These are phyloP conservation scores for Pangasius macronema DNA, from an alignment of 2,797 vertebrate species.

Conservation along the genomic window DNA sequence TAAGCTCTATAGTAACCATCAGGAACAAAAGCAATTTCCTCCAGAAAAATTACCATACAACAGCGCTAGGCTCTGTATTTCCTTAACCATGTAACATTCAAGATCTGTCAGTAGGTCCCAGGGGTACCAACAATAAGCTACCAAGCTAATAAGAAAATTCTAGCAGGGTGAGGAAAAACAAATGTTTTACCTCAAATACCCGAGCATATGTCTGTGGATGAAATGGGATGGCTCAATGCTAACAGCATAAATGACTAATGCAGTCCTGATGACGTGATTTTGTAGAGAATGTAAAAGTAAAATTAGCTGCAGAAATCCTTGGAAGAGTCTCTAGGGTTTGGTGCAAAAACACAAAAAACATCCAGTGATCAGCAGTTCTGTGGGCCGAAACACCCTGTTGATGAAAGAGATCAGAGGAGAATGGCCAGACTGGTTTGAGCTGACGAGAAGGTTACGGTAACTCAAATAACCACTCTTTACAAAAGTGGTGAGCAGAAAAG, in stretches of 20 bases:
- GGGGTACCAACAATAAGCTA: not conserved
- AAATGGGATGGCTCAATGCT: not conserved
- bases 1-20: not conserved
- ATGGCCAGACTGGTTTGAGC: not conserved
- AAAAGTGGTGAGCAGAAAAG: not conserved
- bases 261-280: not conserved
- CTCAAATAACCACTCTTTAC: not conserved
- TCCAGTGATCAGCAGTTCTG: not conserved
- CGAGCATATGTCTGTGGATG: not conserved
- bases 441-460: not conserved
- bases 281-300: not conserved
- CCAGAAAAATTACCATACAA: not conserved
- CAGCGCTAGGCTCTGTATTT: not conserved
- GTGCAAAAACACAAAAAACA: not conserved
- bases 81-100: not conserved
- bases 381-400: not conserved
- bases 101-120: not conserved
- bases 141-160: not conserved
- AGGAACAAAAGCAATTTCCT: constrained; percentile 35
- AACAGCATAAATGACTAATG: not conserved
- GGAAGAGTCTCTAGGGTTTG: not conserved
- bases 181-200: no score
- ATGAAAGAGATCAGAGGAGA: not conserved
- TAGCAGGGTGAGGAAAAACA: not conserved
- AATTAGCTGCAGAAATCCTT: not conserved